Evolutionary conservation across 2,113 vertebrate genomes (phyloP).

Genomic region (Eira barbara): DNA sequence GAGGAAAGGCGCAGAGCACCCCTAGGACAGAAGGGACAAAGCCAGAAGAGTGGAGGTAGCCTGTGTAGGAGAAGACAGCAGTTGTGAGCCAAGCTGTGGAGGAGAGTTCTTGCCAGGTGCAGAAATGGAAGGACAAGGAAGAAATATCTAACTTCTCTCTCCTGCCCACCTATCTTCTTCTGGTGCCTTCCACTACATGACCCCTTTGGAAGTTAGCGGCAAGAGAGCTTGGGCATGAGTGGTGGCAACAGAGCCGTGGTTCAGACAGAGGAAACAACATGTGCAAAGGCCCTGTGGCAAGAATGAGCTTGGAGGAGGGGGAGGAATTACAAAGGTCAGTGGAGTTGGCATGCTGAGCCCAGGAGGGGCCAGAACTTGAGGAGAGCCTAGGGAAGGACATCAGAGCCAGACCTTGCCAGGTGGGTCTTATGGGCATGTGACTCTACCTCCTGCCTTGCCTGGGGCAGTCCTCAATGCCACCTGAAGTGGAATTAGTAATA

Average conservation of each 20-base stretch:
- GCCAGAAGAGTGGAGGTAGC: background rate
- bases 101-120: background rate
- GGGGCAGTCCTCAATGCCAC: background rate
- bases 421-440: accelerated
- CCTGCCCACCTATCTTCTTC: background rate
- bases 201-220: background rate
- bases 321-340: background rate
- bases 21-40: background rate
- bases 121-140: background rate
- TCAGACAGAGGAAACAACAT: accelerated
- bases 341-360: too few relatives aligned
- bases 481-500: background rate
- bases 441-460: background rate
- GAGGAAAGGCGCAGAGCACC: accelerated
- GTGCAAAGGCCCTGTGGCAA: background rate
- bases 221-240: accelerated
- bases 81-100: background rate
- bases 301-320: background rate
- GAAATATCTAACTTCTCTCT: background rate
- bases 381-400: background rate
- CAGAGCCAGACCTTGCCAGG: background rate
- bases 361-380: background rate
- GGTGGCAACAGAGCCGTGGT: background rate
- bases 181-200: background rate
- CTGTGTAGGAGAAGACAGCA: accelerated